These are phyloP conservation scores for Microtus californicus DNA, from an alignment of 2,797 vertebrate species.

Conservation along the genomic window DNA sequence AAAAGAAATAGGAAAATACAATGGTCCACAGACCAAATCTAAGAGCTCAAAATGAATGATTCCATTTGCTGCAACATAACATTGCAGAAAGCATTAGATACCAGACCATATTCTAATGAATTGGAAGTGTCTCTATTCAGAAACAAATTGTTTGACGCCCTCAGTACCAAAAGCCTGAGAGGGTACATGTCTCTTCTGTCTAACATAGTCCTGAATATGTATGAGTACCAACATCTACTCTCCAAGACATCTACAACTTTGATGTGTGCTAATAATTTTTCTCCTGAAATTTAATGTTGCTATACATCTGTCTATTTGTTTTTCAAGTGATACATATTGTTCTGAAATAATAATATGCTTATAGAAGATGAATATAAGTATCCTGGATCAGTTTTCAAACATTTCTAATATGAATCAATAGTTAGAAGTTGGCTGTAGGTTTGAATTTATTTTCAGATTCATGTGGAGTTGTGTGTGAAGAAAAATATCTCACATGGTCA, in stretches of 20 bases:
- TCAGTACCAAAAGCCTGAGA: not conserved
- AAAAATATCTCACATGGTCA: not conserved
- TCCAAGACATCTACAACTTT: not conserved
- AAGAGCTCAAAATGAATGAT: not conserved
- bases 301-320: not conserved
- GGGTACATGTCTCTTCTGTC: not conserved
- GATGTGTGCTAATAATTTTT: not conserved
- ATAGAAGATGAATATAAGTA: conserved; percentile 37
- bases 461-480: not conserved
- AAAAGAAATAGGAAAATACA: not conserved
- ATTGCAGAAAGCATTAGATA: not conserved
- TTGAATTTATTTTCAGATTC: conserved; percentile 12
- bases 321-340: not conserved
- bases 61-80: conserved; percentile 8
- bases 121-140: not conserved
- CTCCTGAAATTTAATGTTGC: not conserved
- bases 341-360: conserved; percentile 47
- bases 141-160: conserved; percentile 1
- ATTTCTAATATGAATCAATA: not conserved
- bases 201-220: not conserved
- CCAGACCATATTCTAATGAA: not conserved
- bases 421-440: not conserved
- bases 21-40: not conserved
- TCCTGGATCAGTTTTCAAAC: not conserved
- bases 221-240: not conserved